Evolutionary conservation across 2,113 vertebrate genomes (phyloP).

Genomic region (Macrotus californicus): DNA sequence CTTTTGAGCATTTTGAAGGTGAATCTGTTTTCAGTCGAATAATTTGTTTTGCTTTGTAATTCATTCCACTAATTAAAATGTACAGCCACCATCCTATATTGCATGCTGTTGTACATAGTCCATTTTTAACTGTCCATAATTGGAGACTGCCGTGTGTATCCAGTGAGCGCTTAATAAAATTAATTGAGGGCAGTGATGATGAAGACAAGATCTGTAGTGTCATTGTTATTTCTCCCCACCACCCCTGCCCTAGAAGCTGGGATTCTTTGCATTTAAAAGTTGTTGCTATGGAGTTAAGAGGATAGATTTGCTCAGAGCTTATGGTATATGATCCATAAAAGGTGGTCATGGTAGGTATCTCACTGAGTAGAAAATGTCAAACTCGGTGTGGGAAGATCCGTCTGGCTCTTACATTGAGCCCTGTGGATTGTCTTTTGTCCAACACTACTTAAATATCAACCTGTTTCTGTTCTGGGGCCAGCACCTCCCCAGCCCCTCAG

Average conservation of each 20-base stretch:
- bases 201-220: conserved; percentile 58
- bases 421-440: conserved; percentile 43
- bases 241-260: conserved; percentile 27
- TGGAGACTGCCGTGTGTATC: conserved; percentile 50
- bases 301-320: conserved; percentile 55
- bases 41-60: conserved; percentile 48
- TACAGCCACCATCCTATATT: conserved; percentile 14
- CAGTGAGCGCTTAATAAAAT: conserved; percentile 60
- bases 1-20: conserved; percentile 59
- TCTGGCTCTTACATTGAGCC: conserved; percentile 45
- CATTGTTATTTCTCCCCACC: conserved; percentile 46
- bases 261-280: conserved; percentile 61
- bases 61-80: conserved; percentile 61
- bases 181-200: conserved; percentile 69
- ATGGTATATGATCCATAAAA: conserved; percentile 55
- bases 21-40: conserved; percentile 51
- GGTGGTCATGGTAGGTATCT: conserved; percentile 64
- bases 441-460: conserved; percentile 40
- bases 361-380: conserved; percentile 60
- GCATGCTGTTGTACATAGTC: conserved; percentile 33
- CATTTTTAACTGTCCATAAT: conserved; percentile 62
- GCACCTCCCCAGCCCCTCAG: not conserved
- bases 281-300: conserved; percentile 54
- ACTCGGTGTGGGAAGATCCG: conserved; percentile 25
- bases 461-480: conserved; percentile 19